These are phyloP conservation scores for Sesamia nonagrioides DNA, from an alignment of 1,140 invertebrate genomes.

Conservation along the genomic window DNA sequence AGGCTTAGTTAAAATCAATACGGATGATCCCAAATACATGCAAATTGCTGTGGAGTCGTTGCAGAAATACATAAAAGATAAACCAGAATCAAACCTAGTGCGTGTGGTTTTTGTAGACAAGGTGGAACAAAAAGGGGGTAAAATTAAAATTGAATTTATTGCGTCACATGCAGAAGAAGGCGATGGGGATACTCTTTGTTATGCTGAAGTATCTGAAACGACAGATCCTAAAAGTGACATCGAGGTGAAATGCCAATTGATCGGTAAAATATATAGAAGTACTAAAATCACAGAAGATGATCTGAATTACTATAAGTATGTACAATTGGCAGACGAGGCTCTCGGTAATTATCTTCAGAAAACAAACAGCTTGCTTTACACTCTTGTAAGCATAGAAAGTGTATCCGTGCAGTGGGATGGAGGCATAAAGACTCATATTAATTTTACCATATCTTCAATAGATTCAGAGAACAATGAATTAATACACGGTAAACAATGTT, in stretches of 20 bases:
- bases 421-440: constrained; percentile 13
- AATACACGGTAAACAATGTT: background rate
- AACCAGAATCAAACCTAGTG: constrained; percentile 2
- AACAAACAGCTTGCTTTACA: background rate
- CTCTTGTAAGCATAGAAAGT: background rate
- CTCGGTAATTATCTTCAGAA: background rate
- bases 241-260: background rate
- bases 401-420: constrained; percentile 9
- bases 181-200: constrained; percentile 21
- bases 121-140: background rate
- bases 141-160: background rate
- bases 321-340: constrained; percentile 58
- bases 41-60: constrained; percentile 23
- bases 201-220: background rate
- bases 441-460: constrained; percentile 15
- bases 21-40: background rate
- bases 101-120: constrained; percentile 25
- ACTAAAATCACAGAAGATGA: constrained; percentile 47
- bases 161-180: constrained; percentile 21
- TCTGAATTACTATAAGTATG: constrained; percentile 56
- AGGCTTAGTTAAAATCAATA: background rate
- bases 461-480: constrained; percentile 5
- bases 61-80: background rate
- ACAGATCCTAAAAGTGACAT: background rate
- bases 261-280: background rate